Evolutionary conservation across 2,113 vertebrate species (phyloP), one percentile per base, ranked within the genome.

Genomic region (Notarius quadriscutis): DNA sequence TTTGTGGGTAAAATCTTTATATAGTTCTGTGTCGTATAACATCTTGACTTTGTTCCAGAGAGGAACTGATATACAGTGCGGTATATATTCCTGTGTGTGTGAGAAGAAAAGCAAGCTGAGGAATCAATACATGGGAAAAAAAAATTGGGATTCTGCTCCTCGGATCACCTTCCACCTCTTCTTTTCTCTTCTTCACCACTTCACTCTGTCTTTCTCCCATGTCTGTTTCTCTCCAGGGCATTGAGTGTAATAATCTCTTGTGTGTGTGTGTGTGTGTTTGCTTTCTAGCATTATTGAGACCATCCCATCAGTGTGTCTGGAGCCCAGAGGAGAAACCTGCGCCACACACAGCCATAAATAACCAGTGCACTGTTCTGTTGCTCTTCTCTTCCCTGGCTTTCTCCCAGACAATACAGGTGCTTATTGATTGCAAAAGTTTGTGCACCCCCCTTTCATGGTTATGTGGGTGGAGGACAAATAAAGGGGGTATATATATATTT

Each of bases 281-380:
- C 10, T 15, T 20, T 79, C 48, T 20, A 18, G 34, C 48, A 41
- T 55, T 50, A 79, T 17, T 0, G 7, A n/a, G 78, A 34, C 60
- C 41, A 10, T 11, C 50, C 72, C 60, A 82, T 88, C 74, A 77
- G 22, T n/a, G 74, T 5, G 72, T 75, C 62, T 84, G 65, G 65
- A 71, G 53, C 22, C 78, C 65, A 25, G 34, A 87, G 78, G 83
- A 87, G 86, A 84, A 60, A 25, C 30, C 85, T 85, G 60, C 34
- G 3, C 58, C 51, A 86, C 7, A 58, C 71, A 77, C 71, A 83
- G 71, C 27, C 86, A 80, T 90, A 84, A 86, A 89, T 90, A 84
- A 72, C 87, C 72, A 50, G 87, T 67, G 48, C 9, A 30, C 63
- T 83, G 41, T 41, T 41, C 41, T 41, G 67, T 50, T 34, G 25